Conservation (phyloP, 2,113 vertebrate species). For the Petrocephalus zakoni region DNA sequence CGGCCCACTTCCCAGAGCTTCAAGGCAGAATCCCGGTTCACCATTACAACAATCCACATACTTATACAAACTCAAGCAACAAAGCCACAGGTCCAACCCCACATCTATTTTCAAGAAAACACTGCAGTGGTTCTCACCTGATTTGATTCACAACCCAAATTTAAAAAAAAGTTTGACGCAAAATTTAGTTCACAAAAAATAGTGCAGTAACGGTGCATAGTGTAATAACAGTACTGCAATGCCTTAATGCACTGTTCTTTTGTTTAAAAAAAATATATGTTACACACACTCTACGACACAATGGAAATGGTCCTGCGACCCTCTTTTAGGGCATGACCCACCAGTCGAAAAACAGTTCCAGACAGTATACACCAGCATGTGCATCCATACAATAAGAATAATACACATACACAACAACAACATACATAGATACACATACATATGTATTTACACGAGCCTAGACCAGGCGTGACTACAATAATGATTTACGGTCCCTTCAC, state of each 20-base stretch:
- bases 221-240: neutral
- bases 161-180: neutral
- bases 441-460: neutral
- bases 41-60: neutral
- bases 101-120: neutral
- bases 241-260: neutral
- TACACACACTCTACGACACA: neutral
- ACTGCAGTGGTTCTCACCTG: neutral
- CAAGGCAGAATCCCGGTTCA: conserved; percentile 11
- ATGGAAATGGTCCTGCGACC: neutral
- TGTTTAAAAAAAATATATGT: neutral
- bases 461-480: neutral
- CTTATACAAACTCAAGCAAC: neutral
- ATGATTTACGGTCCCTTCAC: neutral
- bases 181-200: neutral
- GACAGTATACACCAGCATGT: neutral
- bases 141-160: neutral
- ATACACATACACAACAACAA: neutral
- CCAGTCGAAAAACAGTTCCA: neutral
- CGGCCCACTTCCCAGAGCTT: conserved; percentile 42
- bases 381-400: neutral
- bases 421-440: neutral
- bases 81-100: neutral
- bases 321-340: neutral
- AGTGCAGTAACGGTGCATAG: neutral